Conservation (phyloP, 1,140 invertebrate genomes). For the Trichonephila inaurata region DNA sequence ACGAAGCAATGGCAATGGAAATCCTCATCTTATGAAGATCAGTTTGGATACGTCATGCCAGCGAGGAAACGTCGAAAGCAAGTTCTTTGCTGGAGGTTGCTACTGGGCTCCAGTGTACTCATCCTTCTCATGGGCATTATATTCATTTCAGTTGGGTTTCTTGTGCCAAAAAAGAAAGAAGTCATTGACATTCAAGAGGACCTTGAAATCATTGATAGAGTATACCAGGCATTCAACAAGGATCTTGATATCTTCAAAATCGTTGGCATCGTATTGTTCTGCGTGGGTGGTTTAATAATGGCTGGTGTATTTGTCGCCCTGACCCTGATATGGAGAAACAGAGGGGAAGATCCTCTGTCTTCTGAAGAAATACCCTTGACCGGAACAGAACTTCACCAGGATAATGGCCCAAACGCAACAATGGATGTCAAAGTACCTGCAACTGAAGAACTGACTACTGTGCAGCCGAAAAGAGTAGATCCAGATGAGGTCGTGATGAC, state of each 20-base stretch:
- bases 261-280: constrained; percentile 83
- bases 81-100: constrained; percentile 40
- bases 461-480: constrained; percentile 77
- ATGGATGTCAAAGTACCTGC: constrained; percentile 77
- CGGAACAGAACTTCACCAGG: not conserved
- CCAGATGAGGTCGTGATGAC: constrained; percentile 76
- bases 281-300: constrained; percentile 82
- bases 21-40: constrained; percentile 74
- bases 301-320: constrained; percentile 82
- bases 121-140: constrained; percentile 82
- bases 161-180: constrained; percentile 82
- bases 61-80: constrained; percentile 36
- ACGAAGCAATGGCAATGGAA: constrained; percentile 76
- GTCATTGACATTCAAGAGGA: constrained; percentile 81
- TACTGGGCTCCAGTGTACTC: constrained; percentile 79
- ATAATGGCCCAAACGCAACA: constrained; percentile 11
- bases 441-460: constrained; percentile 76
- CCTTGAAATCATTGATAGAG: constrained; percentile 82
- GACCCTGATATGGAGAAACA: constrained; percentile 81
- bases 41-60: constrained; percentile 33
- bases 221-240: constrained; percentile 82
- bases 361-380: constrained; percentile 49
- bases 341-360: constrained; percentile 79
- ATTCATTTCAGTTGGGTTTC: constrained; percentile 82
- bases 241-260: constrained; percentile 83